Base-by-base conservation (phyloP, 2,113 vertebrate genomes). In the Platycercus adscitus region DNA sequence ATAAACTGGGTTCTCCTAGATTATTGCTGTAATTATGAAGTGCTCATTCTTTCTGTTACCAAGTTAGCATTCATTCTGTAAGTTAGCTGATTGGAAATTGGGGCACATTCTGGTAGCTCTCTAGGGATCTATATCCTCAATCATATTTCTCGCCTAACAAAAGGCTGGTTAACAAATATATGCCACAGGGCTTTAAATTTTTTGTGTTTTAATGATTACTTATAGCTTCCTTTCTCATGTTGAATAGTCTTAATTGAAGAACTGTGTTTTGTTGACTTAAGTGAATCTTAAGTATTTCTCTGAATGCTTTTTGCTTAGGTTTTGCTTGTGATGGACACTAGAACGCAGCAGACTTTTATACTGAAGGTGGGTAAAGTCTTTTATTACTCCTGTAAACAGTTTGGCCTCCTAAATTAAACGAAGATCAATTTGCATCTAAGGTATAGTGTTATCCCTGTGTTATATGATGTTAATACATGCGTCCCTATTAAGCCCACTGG, bases 291-390 rank as follows among this genome's bases (percentile, higher is more conserved):
- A 83, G 71, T 93, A 39, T 53, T 82, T 93, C 39, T 91, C 66
- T 86, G 60, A 65, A 95, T 88, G 25, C 10, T 91, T 93, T 89
- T 88, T 95, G 33, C 94, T 70, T 98, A 99, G 99, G 99, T 99
- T 97, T 98, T 99, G 94, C 98, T 99, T 98, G 99, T 99, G 96
- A 98, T 99, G 98, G 99, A 99, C 97, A 99, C 99, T 95, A 98
- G 98, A 96, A 99, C 99, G 55, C 98, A 99, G 65, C 98, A 99
- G 98, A 99, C 98, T n/a, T 99, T 99, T 91, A 98, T 99, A 97
- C 96, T 99, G 83, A 99, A 99, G 98, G 99, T 99, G 98, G 99
- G 99, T 98, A 81, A 55, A 94, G 79, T 91, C 31, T 93, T 50
- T 79, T 64, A 84, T 55, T 91, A 46, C 25, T 86, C 88, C 61